Evolutionary conservation across 1,140 invertebrate species (phyloP).

Genomic region (Sminthurinus signatus): DNA sequence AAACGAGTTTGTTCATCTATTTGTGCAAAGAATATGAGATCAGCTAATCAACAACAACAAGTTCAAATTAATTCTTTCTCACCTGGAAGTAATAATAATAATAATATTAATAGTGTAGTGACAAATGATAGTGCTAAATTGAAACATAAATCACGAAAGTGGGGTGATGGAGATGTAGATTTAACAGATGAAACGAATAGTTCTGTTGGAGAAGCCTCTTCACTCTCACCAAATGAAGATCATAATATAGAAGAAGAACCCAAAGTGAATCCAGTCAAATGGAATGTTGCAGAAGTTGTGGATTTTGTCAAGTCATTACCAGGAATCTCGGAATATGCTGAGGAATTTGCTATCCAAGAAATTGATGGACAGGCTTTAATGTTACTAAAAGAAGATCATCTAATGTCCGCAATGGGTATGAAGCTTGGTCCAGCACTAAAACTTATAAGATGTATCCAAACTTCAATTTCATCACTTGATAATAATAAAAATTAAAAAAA

Average conservation of each 20-base stretch:
- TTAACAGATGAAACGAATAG: conserved; percentile 39
- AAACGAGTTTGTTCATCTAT: conserved; percentile 63
- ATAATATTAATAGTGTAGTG: too few species aligned
- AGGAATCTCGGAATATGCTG: conserved; percentile 85
- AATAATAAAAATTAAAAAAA: too few species aligned
- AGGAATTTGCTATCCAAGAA: conserved; percentile 87
- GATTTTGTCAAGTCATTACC: conserved; percentile 56
- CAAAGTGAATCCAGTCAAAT: conserved; percentile 64
- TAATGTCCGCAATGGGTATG: conserved; percentile 82
- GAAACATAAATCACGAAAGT: conserved; percentile 42
- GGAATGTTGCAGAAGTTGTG: conserved; percentile 54
- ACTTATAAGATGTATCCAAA: conserved; percentile 87
- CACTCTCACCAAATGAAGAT: conserved; percentile 29
- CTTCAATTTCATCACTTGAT: too few species aligned
- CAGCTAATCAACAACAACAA: conserved; percentile 36
- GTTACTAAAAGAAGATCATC: conserved; percentile 80
- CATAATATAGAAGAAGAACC: conserved; percentile 42
- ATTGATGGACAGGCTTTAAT: conserved; percentile 83
- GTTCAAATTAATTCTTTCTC: background rate
- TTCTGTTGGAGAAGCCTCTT: conserved; percentile 33
- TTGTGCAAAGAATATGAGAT: conserved; percentile 59
- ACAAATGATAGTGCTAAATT: conserved; percentile 7
- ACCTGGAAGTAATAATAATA: too few species aligned
- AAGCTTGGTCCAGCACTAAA: conserved; percentile 87
- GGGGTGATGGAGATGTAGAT: conserved; percentile 36